Base-by-base conservation (phyloP, 2,113 vertebrate species). In the Theropithecus gelada region DNA sequence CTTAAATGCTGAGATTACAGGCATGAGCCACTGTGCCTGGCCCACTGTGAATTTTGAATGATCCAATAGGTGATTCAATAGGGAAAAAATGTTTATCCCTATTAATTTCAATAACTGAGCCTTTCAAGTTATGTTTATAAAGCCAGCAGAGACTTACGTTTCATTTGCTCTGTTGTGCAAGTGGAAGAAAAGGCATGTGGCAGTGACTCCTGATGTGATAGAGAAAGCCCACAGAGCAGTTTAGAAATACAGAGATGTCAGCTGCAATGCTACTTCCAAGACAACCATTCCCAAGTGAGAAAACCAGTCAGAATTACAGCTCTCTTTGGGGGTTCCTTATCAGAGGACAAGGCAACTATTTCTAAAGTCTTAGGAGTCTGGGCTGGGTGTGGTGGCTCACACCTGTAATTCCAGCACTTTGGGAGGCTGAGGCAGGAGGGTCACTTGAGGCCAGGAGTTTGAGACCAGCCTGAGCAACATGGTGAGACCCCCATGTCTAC, bases 21-120 rank as follows among this genome's bases (percentile, higher is more conserved):
- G 61, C 25, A 64, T 64, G 27, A 64, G 11, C 61, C 61, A 64
- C 25, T 64, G 61, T 30, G 61, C 61, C 61, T 64, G 27, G 27
- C 61, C 17, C 45, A 22, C 2, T 1, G 23, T 81, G 57, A 48
- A 35, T 43, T 70, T 78, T n/a, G 86, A 45, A n/a, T 2, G 18
- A 76, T 38, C n/a, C 14, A 11, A 45, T 0, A 12, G 23, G 13
- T 9, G 1, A 3, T 20, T 40, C 40, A 10, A 2, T 12, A 32
- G 72, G 61, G 59, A 8, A 45, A 70, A n/a, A 1, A 10, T 6
- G 20, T 52, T 82, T 64, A 61, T 9, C 52, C 3, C 17, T 55
- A 32, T 17, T 68, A 23, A 38, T 57, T 6, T 40, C 32, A 27
- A n/a, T 4, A 90, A 61, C 8, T 0, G 45, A 90, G 16, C 3